These are phyloP conservation scores for fruit fly (Drosophila melanogaster) DNA, from an alignment of 1,140 invertebrate species.

Conservation along the genomic window DNA sequence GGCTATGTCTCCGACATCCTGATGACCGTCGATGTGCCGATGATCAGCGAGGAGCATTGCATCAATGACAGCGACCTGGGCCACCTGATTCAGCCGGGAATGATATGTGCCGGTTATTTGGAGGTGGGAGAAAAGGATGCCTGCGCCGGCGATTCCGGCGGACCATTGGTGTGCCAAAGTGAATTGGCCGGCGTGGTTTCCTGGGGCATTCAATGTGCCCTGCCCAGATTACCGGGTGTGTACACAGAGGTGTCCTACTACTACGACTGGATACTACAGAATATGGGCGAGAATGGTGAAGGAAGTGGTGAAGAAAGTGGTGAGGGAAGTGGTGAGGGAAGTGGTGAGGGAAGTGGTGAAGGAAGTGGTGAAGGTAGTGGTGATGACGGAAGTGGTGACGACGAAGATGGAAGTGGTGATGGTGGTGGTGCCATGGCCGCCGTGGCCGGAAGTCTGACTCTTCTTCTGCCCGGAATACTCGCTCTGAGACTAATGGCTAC, in stretches of 20 bases:
- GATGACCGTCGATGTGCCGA: slow-evolving; percentile 70
- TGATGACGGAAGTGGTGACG: background rate
- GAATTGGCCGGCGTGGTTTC: slow-evolving; percentile 88
- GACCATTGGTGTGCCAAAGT: slow-evolving; percentile 86
- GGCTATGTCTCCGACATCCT: slow-evolving; percentile 59
- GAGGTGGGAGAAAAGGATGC: slow-evolving; percentile 69
- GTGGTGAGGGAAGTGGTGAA: slow-evolving; percentile 8
- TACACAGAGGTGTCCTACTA: slow-evolving; percentile 88
- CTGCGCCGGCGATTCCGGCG: slow-evolving; percentile 86
- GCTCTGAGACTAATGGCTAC: slow-evolving; percentile 3
- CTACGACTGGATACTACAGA: slow-evolving; percentile 86
- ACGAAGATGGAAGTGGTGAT: slow-evolving; percentile 6
- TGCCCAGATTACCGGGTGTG: slow-evolving; percentile 88
- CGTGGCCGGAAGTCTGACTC: slow-evolving; percentile 26
- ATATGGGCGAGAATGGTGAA: slow-evolving; percentile 28
- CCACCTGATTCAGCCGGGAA: slow-evolving; percentile 46
- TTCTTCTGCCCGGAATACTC: slow-evolving; percentile 36
- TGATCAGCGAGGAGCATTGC: slow-evolving; percentile 57
- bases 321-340: background rate
- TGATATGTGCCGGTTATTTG: slow-evolving; percentile 78
- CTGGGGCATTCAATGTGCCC: slow-evolving; percentile 89
- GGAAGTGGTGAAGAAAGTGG: slow-evolving; percentile 4
- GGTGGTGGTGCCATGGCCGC: slow-evolving; percentile 38
- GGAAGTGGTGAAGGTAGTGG: slow-evolving; percentile 23
- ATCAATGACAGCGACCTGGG: slow-evolving; percentile 45